These are phyloP conservation scores for Harmothoe impar DNA, from an alignment of 2,888 invertebrate genomes.

Conservation along the genomic window DNA sequence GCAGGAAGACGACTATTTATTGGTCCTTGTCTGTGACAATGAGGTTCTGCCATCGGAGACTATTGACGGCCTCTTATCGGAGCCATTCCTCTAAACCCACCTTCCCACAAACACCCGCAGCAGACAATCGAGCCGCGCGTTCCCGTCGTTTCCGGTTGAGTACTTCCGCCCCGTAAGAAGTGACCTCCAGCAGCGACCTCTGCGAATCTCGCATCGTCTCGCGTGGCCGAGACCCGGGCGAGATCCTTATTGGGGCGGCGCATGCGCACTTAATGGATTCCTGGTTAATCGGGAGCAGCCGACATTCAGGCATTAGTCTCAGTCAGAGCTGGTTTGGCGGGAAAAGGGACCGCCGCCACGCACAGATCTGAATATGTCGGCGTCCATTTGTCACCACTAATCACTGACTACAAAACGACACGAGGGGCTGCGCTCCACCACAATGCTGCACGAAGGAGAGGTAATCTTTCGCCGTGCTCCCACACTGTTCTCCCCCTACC, in stretches of 20 bases:
- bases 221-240: slow-evolving; percentile 18
- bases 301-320: slow-evolving; percentile 30
- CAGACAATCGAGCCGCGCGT: slow-evolving; percentile 24
- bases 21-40: slow-evolving; percentile 20
- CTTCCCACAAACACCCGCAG: neutral
- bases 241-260: slow-evolving; percentile 48
- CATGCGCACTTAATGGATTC: slow-evolving; percentile 48
- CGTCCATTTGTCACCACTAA: slow-evolving; percentile 37
- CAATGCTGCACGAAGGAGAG: too few species aligned
- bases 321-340: slow-evolving; percentile 36
- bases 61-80: neutral
- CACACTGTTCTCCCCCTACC: too few species aligned
- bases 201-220: neutral
- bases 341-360: neutral
- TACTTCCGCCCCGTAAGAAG: slow-evolving; percentile 30
- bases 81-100: slow-evolving; percentile 2
- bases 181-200: neutral
- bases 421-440: neutral
- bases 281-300: slow-evolving; percentile 46
- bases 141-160: neutral
- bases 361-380: slow-evolving; percentile 13
- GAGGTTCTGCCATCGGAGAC: neutral
- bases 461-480: too few species aligned
- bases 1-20: neutral
- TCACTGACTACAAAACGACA: neutral